These are phyloP conservation scores for Drosophila hydei DNA, from an alignment of 1,140 invertebrate genomes.

Conservation along the genomic window DNA sequence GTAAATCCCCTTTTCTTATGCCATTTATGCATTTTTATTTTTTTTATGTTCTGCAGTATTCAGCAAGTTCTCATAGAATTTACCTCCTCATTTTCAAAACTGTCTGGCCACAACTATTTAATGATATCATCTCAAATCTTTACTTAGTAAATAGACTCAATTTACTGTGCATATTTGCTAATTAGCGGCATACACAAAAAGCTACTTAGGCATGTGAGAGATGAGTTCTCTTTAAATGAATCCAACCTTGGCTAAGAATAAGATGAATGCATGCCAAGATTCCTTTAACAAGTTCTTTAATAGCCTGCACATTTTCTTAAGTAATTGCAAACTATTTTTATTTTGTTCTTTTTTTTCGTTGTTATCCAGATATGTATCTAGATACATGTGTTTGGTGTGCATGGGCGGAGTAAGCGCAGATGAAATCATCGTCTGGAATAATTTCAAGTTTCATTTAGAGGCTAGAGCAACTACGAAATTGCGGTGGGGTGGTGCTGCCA, in stretches of 20 bases:
- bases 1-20: constrained; percentile 8
- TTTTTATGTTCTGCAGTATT: not conserved
- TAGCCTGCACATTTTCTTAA: constrained; percentile 25
- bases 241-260: constrained; percentile 57
- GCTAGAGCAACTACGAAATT: constrained; percentile 34
- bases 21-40: not conserved
- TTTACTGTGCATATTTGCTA: constrained; percentile 62
- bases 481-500: not conserved
- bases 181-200: constrained; percentile 51
- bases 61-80: not conserved
- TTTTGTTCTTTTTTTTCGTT: constrained; percentile 13
- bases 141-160: constrained; percentile 40
- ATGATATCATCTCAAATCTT: constrained; percentile 63
- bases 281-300: constrained; percentile 27
- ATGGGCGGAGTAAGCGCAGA: constrained; percentile 66
- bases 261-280: constrained; percentile 43
- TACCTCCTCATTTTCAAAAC: not conserved
- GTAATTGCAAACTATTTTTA: constrained; percentile 37
- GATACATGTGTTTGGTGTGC: constrained; percentile 28
- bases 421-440: constrained; percentile 79
- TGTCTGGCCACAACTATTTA: not conserved
- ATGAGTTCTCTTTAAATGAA: constrained; percentile 53
- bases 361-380: constrained; percentile 38
- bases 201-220: constrained; percentile 25
- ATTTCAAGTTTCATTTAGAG: constrained; percentile 60